phyloP scores from a whole-genome alignment of 2,797 vertebrate genomes.

The Agapornis canus region DNA sequence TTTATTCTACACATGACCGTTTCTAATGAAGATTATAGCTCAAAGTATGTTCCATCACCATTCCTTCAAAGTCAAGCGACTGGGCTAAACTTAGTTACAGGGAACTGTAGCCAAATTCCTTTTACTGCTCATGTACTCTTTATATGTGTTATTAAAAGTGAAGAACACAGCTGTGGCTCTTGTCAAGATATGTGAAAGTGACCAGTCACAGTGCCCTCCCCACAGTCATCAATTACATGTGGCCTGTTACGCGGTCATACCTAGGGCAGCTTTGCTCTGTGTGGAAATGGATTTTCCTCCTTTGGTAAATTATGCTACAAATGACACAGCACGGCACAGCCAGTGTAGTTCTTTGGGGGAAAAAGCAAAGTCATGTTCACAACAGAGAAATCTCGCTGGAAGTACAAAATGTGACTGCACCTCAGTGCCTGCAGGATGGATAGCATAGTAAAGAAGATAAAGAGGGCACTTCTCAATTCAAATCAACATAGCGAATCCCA shows the following conservation, averaged over 20 bases:
- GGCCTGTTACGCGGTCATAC: background rate
- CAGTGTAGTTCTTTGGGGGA: background rate
- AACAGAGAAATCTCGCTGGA: background rate
- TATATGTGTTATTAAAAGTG: background rate
- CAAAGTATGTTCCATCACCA: background rate
- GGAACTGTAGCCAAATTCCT: background rate
- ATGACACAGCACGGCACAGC: background rate
- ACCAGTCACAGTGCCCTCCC: rapidly evolving
- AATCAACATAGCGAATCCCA: background rate
- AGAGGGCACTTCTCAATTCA: background rate
- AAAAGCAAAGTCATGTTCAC: background rate
- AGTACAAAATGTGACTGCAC: background rate
- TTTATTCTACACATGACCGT: background rate
- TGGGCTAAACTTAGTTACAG: background rate
- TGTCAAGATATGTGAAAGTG: background rate
- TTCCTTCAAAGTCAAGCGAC: background rate
- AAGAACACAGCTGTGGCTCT: background rate
- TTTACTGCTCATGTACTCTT: background rate
- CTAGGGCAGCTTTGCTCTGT: background rate
- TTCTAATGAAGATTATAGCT: constrained; percentile 8
- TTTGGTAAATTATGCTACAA: background rate
- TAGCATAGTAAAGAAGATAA: background rate
- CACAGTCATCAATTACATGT: rapidly evolving
- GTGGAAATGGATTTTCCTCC: background rate
- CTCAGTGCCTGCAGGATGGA: background rate